Conservation (phyloP, 2,797 vertebrate species). For the Danio jaintianensis region DNA sequence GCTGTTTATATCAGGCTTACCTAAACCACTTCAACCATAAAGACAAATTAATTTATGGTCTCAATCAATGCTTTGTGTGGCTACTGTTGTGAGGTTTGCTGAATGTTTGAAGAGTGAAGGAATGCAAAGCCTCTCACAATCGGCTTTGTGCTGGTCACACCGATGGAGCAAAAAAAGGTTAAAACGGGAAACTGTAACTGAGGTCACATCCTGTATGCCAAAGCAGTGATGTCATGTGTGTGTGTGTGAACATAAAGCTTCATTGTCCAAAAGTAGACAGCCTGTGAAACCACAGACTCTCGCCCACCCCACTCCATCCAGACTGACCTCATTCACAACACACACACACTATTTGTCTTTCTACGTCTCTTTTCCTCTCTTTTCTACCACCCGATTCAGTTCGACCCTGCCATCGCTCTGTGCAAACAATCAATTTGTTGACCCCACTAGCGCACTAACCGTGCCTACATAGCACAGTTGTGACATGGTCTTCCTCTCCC, state of each 20-base stretch:
- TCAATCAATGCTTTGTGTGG: not conserved
- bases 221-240: slow-evolving; percentile 26
- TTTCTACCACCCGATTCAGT: not conserved
- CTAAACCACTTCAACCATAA: slow-evolving; percentile 31
- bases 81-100: slow-evolving; percentile 7
- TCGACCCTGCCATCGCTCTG: slow-evolving; percentile 49
- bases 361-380: slow-evolving; percentile 58
- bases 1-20: not conserved
- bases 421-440: slow-evolving; percentile 69
- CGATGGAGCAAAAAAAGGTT: not conserved
- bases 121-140: slow-evolving; percentile 16
- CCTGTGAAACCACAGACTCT: slow-evolving; percentile 60
- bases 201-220: slow-evolving; percentile 2
- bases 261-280: slow-evolving; percentile 38
- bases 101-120: not conserved
- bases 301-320: slow-evolving; percentile 65
- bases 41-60: slow-evolving; percentile 19
- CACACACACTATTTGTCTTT: slow-evolving; percentile 64
- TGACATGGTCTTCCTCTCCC: slow-evolving; percentile 26
- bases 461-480: slow-evolving; percentile 16
- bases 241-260: slow-evolving; percentile 32
- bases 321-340: slow-evolving; percentile 82
- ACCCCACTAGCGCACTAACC: slow-evolving; percentile 60
- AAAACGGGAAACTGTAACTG: slow-evolving; percentile 14
- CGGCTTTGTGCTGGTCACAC: slow-evolving; percentile 3